Evolutionary conservation across 2,888 invertebrate species (phyloP).

Genomic region (Amphipyra tragopoginis): DNA sequence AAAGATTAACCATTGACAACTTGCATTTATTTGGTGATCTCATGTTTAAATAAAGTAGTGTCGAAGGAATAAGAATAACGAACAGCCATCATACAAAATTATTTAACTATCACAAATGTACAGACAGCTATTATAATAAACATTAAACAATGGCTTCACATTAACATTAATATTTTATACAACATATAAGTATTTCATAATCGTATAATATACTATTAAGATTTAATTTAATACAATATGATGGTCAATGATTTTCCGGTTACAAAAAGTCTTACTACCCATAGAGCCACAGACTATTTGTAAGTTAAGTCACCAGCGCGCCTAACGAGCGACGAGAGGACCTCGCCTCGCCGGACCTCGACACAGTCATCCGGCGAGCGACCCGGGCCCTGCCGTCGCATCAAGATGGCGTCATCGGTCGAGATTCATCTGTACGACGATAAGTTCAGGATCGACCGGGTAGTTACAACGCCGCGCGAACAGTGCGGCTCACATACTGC

Average conservation of each 20-base stretch:
- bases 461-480: too few relatives aligned
- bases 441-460: neutral
- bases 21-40: slow-evolving; percentile 35
- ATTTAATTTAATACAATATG: slow-evolving; percentile 52
- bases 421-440: slow-evolving; percentile 42
- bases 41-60: slow-evolving; percentile 11
- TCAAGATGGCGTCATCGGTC: slow-evolving; percentile 2
- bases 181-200: slow-evolving; percentile 50
- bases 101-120: slow-evolving; percentile 53
- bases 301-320: slow-evolving; percentile 11
- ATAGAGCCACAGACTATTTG: slow-evolving; percentile 25
- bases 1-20: slow-evolving; percentile 7
- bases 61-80: slow-evolving; percentile 16
- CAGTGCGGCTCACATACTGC: neutral
- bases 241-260: slow-evolving; percentile 42
- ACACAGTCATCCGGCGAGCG: neutral
- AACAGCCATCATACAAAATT: slow-evolving; percentile 43
- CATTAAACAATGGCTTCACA: slow-evolving; percentile 45
- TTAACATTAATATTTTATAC: slow-evolving; percentile 47
- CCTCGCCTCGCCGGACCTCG: neutral
- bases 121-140: slow-evolving; percentile 37
- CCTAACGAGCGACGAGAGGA: slow-evolving; percentile 2
- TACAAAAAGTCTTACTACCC: slow-evolving; percentile 37
- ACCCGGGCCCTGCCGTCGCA: neutral
- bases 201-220: slow-evolving; percentile 33